Conservation (phyloP, 2,113 vertebrate species). For the Taurulus bubalis region DNA sequence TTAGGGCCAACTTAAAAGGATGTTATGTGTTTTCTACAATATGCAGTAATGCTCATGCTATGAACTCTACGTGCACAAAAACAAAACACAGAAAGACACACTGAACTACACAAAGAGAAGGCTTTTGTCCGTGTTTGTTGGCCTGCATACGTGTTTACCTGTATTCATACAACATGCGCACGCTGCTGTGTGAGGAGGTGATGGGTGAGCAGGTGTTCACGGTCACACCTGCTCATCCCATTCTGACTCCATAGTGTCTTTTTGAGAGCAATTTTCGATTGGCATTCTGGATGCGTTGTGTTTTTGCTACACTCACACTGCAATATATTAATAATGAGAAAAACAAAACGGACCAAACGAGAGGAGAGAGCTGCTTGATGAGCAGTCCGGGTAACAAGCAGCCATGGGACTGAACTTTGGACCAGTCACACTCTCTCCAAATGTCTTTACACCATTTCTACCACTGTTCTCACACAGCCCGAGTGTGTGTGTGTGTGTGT, state of each 20-base stretch:
- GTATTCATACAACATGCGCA: neutral
- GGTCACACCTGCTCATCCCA: neutral
- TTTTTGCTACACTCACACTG: neutral
- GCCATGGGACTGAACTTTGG: slow-evolving; percentile 41
- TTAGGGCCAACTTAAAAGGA: neutral
- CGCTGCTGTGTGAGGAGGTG: neutral
- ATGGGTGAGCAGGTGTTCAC: neutral
- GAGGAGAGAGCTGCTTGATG: neutral
- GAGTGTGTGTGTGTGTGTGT: neutral
- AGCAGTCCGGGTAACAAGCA: neutral
- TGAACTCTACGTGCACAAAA: no score
- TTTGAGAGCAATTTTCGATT: neutral
- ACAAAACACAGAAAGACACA: neutral
- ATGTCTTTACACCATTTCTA: neutral
- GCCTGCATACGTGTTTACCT: no score
- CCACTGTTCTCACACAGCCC: neutral
- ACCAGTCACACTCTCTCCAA: slow-evolving; percentile 14
- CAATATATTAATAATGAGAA: neutral
- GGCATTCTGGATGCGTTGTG: neutral
- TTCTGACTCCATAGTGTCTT: neutral
- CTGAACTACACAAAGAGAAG: neutral
- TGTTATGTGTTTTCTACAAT: neutral
- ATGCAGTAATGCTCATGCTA: neutral
- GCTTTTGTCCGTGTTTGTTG: no score
- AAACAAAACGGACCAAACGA: neutral